Conservation (phyloP, 2,888 invertebrate species). For the Seira sanloemensis region DNA sequence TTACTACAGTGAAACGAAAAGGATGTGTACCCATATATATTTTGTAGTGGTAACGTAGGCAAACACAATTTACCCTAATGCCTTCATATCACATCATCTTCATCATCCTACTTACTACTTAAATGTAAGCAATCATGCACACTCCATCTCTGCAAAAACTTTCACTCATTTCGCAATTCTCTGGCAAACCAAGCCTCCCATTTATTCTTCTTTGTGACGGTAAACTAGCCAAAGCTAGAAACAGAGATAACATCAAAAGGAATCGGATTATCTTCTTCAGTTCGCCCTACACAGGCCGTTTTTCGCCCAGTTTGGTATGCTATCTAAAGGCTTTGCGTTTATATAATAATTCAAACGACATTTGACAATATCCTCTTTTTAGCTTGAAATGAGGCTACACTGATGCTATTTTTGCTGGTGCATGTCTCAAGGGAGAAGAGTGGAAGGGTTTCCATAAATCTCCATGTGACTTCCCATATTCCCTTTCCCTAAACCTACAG, state of each 20-base stretch:
- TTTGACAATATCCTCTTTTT: constrained; percentile 55
- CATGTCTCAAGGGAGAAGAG: constrained; percentile 50
- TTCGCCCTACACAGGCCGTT: background rate
- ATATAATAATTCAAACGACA: constrained; percentile 53
- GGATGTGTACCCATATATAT: too few relatives aligned
- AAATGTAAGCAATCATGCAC: constrained; percentile 2
- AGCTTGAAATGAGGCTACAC: constrained; percentile 25
- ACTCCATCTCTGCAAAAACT: background rate
- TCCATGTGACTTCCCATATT: constrained; percentile 33
- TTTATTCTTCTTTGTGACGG: background rate
- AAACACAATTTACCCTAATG: background rate
- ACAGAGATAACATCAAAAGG: constrained; percentile 40
- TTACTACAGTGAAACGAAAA: too few relatives aligned
- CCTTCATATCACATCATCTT: constrained; percentile 8
- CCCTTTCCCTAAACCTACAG: constrained; percentile 24
- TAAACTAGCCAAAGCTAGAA: background rate
- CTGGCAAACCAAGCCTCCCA: background rate
- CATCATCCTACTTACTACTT: constrained; percentile 14
- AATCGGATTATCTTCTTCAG: constrained; percentile 60
- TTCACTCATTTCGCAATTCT: background rate
- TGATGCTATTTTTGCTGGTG: constrained; percentile 27
- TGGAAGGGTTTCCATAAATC: constrained; percentile 52
- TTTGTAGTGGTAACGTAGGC: background rate
- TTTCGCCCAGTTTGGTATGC: background rate
- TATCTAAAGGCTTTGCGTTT: constrained; percentile 15